A percentile compares a stretch with the other conserved stretches of the same genome.
phyloP scores from a whole-genome alignment of 2,888 invertebrate species.

The Pyrrhosoma nymphula region DNA sequence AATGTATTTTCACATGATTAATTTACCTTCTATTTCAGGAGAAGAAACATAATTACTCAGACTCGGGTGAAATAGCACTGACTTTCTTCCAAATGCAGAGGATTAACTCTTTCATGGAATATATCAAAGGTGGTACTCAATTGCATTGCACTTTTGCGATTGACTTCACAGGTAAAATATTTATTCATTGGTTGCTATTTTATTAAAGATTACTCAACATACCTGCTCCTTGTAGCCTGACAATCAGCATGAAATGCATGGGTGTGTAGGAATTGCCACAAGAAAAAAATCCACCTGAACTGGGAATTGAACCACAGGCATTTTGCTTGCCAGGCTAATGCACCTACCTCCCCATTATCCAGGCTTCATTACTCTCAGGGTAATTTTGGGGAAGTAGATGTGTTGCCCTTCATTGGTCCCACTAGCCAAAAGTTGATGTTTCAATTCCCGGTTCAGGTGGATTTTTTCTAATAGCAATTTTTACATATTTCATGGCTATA shows the following conservation, averaged over 20 bases:
- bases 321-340: too few species aligned
- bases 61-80: slow-evolving; percentile 77
- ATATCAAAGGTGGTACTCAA: slow-evolving; percentile 80
- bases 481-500: too few species aligned
- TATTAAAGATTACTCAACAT: background rate
- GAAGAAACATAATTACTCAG: slow-evolving; percentile 18
- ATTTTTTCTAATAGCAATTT: too few species aligned
- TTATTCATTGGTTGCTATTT: background rate
- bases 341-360: too few species aligned
- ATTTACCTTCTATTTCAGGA: background rate
- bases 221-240: background rate
- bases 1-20: too few species aligned
- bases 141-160: slow-evolving; percentile 79
- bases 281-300: too few species aligned
- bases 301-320: too few species aligned
- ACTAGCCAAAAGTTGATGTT: too few species aligned
- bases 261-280: background rate
- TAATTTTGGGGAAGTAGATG: too few species aligned
- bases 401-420: too few species aligned
- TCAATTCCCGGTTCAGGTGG: too few species aligned
- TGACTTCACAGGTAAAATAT: slow-evolving; percentile 78
- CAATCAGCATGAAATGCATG: background rate
- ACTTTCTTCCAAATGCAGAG: slow-evolving; percentile 72
- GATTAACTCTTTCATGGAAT: slow-evolving; percentile 81
- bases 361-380: too few species aligned